These are phyloP conservation scores for Otus scops DNA, from an alignment of 2,797 vertebrate genomes.

Conservation along the genomic window DNA sequence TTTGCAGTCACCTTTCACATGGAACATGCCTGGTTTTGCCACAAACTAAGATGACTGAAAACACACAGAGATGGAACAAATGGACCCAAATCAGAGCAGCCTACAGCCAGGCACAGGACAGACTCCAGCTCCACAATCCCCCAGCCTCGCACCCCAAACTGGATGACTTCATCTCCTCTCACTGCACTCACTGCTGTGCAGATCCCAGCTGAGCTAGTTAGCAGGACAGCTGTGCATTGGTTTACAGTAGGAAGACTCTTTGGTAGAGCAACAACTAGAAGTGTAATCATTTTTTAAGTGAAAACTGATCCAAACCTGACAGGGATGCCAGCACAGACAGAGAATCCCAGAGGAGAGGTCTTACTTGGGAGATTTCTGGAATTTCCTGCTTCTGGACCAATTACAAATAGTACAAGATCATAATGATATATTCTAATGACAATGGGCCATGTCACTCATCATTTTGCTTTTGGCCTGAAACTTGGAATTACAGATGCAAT, in stretches of 20 bases:
- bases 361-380: constrained; percentile 29
- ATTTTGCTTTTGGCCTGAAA: background rate
- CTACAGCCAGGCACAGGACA: background rate
- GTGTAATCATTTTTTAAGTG: background rate
- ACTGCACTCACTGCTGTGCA: background rate
- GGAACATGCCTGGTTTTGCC: background rate
- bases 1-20: background rate
- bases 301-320: constrained; percentile 34
- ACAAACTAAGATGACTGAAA: background rate
- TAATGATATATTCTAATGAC: constrained; percentile 13
- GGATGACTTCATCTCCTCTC: constrained; percentile 11
- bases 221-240: constrained; percentile 20
- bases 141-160: background rate
- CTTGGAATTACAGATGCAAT: background rate
- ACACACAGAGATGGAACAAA: background rate
- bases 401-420: background rate
- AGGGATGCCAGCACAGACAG: constrained; percentile 16
- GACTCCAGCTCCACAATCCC: background rate
- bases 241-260: constrained; percentile 22
- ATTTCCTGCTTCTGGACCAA: constrained; percentile 52
- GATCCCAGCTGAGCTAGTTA: background rate
- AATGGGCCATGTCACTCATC: background rate
- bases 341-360: background rate
- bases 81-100: background rate
- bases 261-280: background rate